Percentiles rank a stretch among this genome's conserved stretches.
Evolutionary conservation across 2,797 vertebrate genomes (phyloP).

Genomic region (Momotus momota): DNA sequence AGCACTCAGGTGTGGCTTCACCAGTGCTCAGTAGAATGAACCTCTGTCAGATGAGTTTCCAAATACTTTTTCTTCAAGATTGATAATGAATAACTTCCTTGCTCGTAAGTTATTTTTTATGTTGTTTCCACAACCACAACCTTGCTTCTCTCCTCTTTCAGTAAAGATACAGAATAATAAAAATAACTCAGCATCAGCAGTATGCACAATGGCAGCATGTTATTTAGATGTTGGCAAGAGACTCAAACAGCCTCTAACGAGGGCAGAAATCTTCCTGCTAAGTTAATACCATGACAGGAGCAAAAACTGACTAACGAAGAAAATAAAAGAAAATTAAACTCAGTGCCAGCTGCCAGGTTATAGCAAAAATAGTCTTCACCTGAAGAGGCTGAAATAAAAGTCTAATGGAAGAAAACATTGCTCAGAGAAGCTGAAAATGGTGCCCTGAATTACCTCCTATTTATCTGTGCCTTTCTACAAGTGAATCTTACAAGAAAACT

Average conservation of each 20-base stretch:
- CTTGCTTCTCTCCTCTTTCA: background rate
- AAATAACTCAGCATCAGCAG: background rate
- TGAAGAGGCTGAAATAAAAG: background rate
- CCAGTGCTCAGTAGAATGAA: background rate
- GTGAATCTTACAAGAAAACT: background rate
- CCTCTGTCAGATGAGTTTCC: background rate
- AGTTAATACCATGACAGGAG: background rate
- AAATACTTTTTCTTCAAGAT: background rate
- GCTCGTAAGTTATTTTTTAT: background rate
- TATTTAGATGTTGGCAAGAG: background rate
- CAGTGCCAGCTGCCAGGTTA: background rate
- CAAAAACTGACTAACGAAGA: background rate
- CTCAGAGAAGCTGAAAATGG: background rate
- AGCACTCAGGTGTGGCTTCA: background rate
- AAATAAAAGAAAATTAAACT: background rate
- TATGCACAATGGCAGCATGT: fast-evolving
- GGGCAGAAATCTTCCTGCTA: background rate
- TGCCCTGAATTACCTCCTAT: background rate
- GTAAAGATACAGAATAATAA: background rate
- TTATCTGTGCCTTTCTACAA: background rate
- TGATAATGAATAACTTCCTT: background rate
- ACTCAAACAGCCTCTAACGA: background rate
- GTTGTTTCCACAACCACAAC: background rate
- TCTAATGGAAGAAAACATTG: background rate
- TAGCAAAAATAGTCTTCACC: background rate